Conservation (phyloP, 2,113 vertebrate genomes). For the Fregetta grallaria region DNA sequence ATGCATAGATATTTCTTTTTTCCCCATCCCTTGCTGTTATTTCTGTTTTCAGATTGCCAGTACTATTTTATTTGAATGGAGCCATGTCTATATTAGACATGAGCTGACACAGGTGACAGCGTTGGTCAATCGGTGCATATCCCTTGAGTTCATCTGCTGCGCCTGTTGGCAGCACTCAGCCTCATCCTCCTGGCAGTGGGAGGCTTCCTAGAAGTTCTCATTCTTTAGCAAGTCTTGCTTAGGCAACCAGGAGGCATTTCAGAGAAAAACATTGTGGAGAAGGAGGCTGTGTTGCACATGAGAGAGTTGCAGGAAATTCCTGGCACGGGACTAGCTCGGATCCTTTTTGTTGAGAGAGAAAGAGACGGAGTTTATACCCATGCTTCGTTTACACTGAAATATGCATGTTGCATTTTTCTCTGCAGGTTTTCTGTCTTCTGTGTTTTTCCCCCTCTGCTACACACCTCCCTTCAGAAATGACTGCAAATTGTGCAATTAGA, state of each 20-base stretch:
- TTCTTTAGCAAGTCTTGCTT: not conserved
- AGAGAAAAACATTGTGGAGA: not conserved
- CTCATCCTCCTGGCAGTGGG: not conserved
- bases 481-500: not conserved
- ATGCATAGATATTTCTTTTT: not conserved
- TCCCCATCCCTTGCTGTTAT: not conserved
- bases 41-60: not conserved
- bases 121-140: not conserved
- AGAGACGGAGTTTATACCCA: not conserved
- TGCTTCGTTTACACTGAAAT: not conserved
- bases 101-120: not conserved
- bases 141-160: not conserved
- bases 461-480: not conserved
- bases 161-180: not conserved
- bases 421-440: not conserved
- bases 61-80: not conserved
- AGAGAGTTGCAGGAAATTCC: not conserved
- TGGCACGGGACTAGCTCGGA: not conserved
- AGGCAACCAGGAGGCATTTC: not conserved
- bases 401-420: not conserved
- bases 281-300: not conserved
- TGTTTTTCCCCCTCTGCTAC: not conserved
- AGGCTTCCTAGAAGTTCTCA: not conserved
- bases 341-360: not conserved
- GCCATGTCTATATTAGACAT: fast-evolving